Conservation (phyloP, 2,797 vertebrate genomes). For the Chromis chromis region DNA sequence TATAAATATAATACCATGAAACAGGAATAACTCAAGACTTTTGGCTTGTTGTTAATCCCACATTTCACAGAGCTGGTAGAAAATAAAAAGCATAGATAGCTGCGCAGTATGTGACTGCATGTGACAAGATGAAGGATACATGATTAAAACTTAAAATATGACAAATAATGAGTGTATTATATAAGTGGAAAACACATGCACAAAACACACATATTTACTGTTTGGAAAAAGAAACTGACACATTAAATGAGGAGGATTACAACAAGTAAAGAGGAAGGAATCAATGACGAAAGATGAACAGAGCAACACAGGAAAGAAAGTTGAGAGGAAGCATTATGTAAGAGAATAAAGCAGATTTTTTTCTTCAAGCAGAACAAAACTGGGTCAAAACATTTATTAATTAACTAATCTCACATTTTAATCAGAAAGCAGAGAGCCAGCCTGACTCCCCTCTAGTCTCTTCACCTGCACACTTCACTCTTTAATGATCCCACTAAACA, state of each 20-base stretch:
- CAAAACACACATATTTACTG: too few relatives aligned
- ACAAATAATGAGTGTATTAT: too few relatives aligned
- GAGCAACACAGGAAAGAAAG: neutral
- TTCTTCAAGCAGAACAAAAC: neutral
- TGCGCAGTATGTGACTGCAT: too few relatives aligned
- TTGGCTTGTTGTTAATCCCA: too few relatives aligned
- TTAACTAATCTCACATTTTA: neutral
- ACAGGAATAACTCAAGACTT: too few relatives aligned
- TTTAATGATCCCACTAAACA: constrained; percentile 14
- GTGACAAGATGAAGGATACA: too few relatives aligned
- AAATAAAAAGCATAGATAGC: too few relatives aligned
- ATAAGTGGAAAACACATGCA: too few relatives aligned
- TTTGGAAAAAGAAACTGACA: neutral
- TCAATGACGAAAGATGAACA: neutral
- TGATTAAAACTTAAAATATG: too few relatives aligned
- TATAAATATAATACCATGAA: too few relatives aligned
- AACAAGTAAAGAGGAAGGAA: neutral
- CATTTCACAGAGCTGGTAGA: too few relatives aligned
- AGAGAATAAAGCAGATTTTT: neutral
- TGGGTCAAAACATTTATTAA: neutral
- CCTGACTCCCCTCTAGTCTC: neutral
- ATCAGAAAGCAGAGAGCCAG: neutral
- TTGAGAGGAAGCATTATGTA: neutral
- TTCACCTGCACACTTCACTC: neutral
- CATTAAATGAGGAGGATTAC: neutral